Base-by-base conservation (phyloP, 2,797 vertebrate species). In the Podarcis lilfordi region DNA sequence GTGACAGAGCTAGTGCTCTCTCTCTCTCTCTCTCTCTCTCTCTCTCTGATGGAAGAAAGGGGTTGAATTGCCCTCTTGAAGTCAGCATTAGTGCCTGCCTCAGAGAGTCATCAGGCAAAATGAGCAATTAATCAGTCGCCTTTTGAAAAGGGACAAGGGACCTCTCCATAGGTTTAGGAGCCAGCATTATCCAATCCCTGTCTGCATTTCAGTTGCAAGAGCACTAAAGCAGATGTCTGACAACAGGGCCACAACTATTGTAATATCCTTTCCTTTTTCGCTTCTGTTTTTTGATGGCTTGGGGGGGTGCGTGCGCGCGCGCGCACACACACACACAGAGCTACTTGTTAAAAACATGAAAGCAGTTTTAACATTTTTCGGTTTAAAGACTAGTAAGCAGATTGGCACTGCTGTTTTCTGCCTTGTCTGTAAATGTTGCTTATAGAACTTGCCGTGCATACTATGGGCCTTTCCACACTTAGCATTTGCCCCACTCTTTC, bases 81-180 rank as follows among this genome's bases (percentile, higher is more conserved):
- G 94, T 93, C 89, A 93, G 94, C 91, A 92, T 94, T 95, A 94
- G 86, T 88, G 91, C 91, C 92, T 93, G 91, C 94, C 91, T 94
- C 93, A 93, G 94, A 95, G 91, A 84, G 91, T 79, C 89, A 89
- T 74, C 40, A 85, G 55, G 21, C 69, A 68, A 89, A 89, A 85
- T 29, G 83, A 81, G 77, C 88, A 85, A 84, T 80, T 80, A 84
- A 85, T 85, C 88, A n/a, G 55, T 37, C 32, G 45, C 61, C 75
- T 8, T 59, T 81, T 81, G 19, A 82, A 81, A 81, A n/a, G 71
- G 40, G 59, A 69, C 13, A 1, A 25, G 27, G 74, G 64, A 76
- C 23, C 43, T 40, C 27, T 61, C 59, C 79, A 77, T 61, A 69
- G 35, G 19, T 40, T 40, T 43, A n/a, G 45, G 17, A 82, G 29